phyloP scores from a whole-genome alignment of 2,888 invertebrate genomes.

The Orthosia cruda region DNA sequence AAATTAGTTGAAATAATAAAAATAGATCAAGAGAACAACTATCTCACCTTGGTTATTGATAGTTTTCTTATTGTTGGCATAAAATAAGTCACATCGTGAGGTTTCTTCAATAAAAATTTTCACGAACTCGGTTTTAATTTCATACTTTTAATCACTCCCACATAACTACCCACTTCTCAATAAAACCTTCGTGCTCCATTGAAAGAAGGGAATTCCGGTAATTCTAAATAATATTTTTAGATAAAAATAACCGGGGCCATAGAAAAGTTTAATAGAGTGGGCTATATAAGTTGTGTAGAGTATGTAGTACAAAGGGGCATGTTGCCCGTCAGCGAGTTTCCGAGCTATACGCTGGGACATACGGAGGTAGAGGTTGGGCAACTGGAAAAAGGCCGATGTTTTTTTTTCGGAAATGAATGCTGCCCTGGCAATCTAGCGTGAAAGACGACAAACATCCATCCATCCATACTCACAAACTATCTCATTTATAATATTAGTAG shows the following conservation, averaged over 20 bases:
- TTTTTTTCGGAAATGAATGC: background rate
- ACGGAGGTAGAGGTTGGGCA: background rate
- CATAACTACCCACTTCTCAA: background rate
- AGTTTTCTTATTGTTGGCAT: background rate
- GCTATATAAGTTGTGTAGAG: conserved; percentile 66
- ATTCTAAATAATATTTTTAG: conserved; percentile 35
- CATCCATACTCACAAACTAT: too few relatives aligned
- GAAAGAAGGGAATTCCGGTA: conserved; percentile 9
- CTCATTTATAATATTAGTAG: too few relatives aligned
- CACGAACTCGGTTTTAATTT: background rate
- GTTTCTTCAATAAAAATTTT: background rate
- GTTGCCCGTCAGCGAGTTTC: conserved; percentile 78
- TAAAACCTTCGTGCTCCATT: conserved; percentile 8
- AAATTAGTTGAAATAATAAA: background rate
- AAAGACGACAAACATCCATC: too few relatives aligned
- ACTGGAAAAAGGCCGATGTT: background rate
- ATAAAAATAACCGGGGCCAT: conserved; percentile 48
- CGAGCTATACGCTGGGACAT: conserved; percentile 58
- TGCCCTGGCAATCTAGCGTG: too few relatives aligned
- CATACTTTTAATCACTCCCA: background rate
- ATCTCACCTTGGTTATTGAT: background rate
- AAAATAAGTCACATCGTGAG: background rate
- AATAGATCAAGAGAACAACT: background rate
- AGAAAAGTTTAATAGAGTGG: conserved; percentile 77
- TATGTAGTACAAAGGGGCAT: conserved; percentile 79